These are phyloP conservation scores for Drosophila falleni DNA, from an alignment of 2,888 invertebrate genomes.

Conservation along the genomic window DNA sequence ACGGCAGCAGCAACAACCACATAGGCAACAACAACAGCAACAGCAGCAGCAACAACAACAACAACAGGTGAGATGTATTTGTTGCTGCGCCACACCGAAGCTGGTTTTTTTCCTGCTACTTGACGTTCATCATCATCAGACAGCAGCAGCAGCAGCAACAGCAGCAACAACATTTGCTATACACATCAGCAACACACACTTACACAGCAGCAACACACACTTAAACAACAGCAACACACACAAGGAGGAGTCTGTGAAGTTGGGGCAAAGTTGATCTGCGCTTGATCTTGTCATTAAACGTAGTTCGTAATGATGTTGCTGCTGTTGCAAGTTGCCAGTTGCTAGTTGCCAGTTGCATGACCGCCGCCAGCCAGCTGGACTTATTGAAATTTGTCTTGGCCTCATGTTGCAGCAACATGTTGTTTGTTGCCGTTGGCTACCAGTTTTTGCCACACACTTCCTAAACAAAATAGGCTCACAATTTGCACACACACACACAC, in stretches of 20 bases:
- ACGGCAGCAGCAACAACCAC: conserved; percentile 45
- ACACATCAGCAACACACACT: conserved; percentile 41
- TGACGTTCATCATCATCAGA: conserved; percentile 72
- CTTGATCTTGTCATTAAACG: conserved; percentile 84
- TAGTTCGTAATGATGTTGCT: conserved; percentile 70
- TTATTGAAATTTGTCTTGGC: conserved; percentile 68
- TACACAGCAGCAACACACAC: conserved; percentile 12
- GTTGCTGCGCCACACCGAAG: conserved; percentile 70
- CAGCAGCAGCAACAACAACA: conserved; percentile 36
- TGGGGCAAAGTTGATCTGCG: conserved; percentile 70
- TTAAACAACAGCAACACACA: conserved; percentile 10
- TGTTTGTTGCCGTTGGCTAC: conserved; percentile 52
- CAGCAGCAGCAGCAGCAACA: conserved; percentile 56
- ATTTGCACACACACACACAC: conserved; percentile 57
- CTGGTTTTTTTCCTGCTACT: conserved; percentile 72
- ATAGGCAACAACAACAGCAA: conserved; percentile 39
- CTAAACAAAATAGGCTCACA: conserved; percentile 78
- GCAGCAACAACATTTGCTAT: conserved; percentile 64
- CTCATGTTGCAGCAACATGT: conserved; percentile 67
- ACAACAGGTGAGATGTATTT: conserved; percentile 73
- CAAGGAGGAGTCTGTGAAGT: conserved; percentile 35
- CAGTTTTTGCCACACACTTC: conserved; percentile 67
- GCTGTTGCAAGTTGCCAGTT: conserved; percentile 25
- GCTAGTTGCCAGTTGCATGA: conserved; percentile 63
- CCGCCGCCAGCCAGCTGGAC: conserved; percentile 63